Evolutionary conservation across 2,888 invertebrate species (phyloP).

Genomic region (Gari tellinella): DNA sequence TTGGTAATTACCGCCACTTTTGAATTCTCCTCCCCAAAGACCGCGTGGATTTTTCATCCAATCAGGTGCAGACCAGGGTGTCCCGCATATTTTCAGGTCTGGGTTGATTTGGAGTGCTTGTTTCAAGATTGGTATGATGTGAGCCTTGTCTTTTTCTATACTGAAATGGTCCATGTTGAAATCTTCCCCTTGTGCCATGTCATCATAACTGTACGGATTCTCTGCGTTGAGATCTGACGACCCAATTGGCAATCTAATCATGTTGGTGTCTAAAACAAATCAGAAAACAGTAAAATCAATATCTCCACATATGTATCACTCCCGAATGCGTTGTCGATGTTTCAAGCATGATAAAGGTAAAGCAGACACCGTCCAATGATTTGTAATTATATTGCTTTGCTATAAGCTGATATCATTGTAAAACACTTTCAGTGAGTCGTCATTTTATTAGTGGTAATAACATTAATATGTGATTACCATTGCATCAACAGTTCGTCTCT

Average conservation of each 20-base stretch:
- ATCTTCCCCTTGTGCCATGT: constrained; percentile 25
- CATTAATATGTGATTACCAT: not conserved
- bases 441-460: no score
- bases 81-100: constrained; percentile 47
- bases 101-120: constrained; percentile 59
- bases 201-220: constrained; percentile 53
- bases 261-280: constrained; percentile 48
- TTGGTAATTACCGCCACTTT: constrained; percentile 37
- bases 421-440: no score
- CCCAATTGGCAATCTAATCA: constrained; percentile 56
- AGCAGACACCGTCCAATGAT: no score
- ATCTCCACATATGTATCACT: no score
- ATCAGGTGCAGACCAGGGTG: constrained; percentile 59
- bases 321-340: no score
- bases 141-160: constrained; percentile 50
- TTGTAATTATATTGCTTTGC: no score
- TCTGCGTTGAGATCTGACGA: constrained; percentile 58
- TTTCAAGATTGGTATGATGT: constrained; percentile 59
- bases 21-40: constrained; percentile 56
- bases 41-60: constrained; percentile 59
- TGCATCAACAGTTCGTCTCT: not conserved
- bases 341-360: no score
- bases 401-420: no score
- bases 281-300: not conserved
- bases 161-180: constrained; percentile 57